Base-by-base conservation (phyloP, 2,888 invertebrate species). In the Xestoiulus laeticollis region DNA sequence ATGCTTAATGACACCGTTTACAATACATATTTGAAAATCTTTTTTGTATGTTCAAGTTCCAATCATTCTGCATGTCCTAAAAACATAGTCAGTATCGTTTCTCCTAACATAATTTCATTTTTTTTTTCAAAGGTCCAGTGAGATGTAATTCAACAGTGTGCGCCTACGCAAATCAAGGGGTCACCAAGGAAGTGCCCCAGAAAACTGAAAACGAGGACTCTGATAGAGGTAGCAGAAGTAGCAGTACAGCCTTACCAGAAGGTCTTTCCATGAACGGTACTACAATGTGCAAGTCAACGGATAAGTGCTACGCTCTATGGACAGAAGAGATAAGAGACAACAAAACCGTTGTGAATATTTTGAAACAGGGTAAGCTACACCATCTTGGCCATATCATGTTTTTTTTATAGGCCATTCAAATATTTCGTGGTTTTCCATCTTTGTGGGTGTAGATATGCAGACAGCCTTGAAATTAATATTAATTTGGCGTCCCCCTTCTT, bases 281-380 rank as follows among this genome's bases (percentile, higher is more conserved):
- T 6, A 88, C 90, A 22, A 88, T 88, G 26, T 91, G 91, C 88
- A 89, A 89, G n/a, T 89, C 91, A 44, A 91, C 91, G 53, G 94
- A 94, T n/a, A 94, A 93, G 90, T 96, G 96, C 91, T 96, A 95
- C 91, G 94, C 96, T 0, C 92, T 96, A 0, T 96, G 95, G 95
- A 93, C 94, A 90, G n/a, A 53, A 16, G 16, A 16, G n/a, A 53
- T 53, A 2, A 94, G 94, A 89, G 94, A 95, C 90, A 95, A 95
- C 90, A 93, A 94, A 89, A 94, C 94, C 87, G 92, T 90, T 59
- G 89, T 92, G 87, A 92, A 92, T 89, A 93, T 96, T 85, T 93
- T 95, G 88, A 94, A 94, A 87, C 96, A 96, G 94, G 96, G 96
- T 95, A 83, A 83, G 83, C 91, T 91, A 90, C 89, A 84, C 33